phyloP scores from a whole-genome alignment of 2,113 vertebrate genomes.

The Phaethon lepturus region DNA sequence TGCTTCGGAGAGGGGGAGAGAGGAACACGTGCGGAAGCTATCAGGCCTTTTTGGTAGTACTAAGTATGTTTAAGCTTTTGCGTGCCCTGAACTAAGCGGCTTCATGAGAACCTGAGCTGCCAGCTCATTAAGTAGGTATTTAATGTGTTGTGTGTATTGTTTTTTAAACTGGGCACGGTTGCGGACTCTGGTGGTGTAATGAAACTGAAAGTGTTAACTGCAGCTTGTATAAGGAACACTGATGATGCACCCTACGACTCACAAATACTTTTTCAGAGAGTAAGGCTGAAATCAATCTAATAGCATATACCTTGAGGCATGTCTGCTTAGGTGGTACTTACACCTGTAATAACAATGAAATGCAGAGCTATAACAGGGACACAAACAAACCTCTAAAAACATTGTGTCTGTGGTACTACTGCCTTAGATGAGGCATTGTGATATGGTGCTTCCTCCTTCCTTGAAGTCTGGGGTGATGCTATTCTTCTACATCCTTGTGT shows the following conservation, averaged over 20 bases:
- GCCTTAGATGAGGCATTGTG: not conserved
- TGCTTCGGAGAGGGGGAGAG: not conserved
- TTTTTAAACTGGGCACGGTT: not conserved
- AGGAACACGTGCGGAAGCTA: not conserved
- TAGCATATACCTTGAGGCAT: not conserved
- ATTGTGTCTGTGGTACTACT: not conserved
- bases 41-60: not conserved
- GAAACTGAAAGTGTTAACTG: not conserved
- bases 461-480: not conserved
- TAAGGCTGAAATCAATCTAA: not conserved
- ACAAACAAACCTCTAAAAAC: not conserved
- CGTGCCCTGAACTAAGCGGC: not conserved
- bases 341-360: not conserved
- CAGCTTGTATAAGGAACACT: not conserved
- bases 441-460: not conserved
- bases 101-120: not conserved
- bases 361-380: not conserved
- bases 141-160: not conserved
- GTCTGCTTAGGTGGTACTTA: not conserved
- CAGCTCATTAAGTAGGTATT: not conserved
- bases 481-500: fast-evolving
- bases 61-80: not conserved
- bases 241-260: not conserved
- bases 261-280: not conserved
- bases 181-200: not conserved